Evolutionary conservation across 1,140 invertebrate species (phyloP), one percentile per base, ranked within the genome.

Genomic region (Drosophila trapezifrons): DNA sequence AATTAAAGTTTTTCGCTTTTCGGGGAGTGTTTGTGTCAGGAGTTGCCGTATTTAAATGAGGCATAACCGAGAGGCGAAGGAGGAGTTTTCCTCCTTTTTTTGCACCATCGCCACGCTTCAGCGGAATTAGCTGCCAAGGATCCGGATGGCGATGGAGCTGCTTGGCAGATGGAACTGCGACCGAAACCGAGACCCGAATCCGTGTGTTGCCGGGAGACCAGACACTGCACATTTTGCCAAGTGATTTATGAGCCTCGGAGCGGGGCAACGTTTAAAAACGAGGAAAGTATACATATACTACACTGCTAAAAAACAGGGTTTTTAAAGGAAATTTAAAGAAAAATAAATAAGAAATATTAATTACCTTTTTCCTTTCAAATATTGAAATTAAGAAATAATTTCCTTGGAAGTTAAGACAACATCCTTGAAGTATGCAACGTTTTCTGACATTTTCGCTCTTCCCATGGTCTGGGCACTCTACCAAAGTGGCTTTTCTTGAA

Each of bases 191-290:
- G 37, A 45, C 32, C 49, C 70, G 59, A 64, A 47, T 35, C 71
- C 69, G 40, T 42, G 51, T 54, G 51, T 54, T 37, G 32, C 60
- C 43, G 46, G 65, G 18, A 15, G 49, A 32, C 40, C 73, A 76
- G 60, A 73, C 60, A 51, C 82, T 65, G 65, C 75, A 86, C 79
- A 86, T 76, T 86, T 86, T 83, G 60, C 76, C 70, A 86, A 80
- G 83, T 87, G 83, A 87, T 87, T 87, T 87, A 87, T 87, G 84
- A 87, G 84, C 47, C 65, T 45, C 64, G 76, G 17, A 27, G 51
- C 76, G 84, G 59, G 57, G 84, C 79, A 83, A 38, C 76, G 76
- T 86, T 86, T 87, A 87, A 77, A 71, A 82, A 87, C 79, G 79
- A 76, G 79, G n/a, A 82, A 66, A 54, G 37, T 54, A 83, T 83